Conservation (phyloP, 2,888 invertebrate genomes). For the Pseudococcus viburni region DNA sequence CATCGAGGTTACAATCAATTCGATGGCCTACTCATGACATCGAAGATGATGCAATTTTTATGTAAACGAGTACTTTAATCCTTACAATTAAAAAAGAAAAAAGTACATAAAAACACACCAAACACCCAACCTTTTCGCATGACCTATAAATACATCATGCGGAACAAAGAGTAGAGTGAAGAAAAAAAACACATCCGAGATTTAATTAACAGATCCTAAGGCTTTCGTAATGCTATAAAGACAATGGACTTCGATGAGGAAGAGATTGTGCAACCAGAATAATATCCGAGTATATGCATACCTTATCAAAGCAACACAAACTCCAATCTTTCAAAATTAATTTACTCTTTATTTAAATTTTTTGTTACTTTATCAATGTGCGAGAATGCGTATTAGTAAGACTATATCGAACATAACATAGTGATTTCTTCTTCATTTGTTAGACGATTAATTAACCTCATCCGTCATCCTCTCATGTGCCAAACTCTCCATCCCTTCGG, state of each 20-base stretch:
- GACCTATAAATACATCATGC: slow-evolving; percentile 49
- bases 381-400: background rate
- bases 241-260: slow-evolving; percentile 56
- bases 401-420: background rate
- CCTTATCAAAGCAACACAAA: slow-evolving; percentile 53
- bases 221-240: slow-evolving; percentile 46
- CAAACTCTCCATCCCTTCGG: background rate
- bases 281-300: slow-evolving; percentile 24
- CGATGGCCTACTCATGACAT: slow-evolving; percentile 9
- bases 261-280: slow-evolving; percentile 47
- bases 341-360: slow-evolving; percentile 48
- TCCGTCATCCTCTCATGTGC: background rate
- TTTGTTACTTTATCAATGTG: slow-evolving; percentile 35
- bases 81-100: slow-evolving; percentile 32
- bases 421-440: slow-evolving; percentile 33
- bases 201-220: slow-evolving; percentile 44
- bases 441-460: slow-evolving; percentile 7
- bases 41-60: slow-evolving; percentile 8
- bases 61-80: slow-evolving; percentile 16
- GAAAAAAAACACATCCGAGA: background rate
- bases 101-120: background rate
- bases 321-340: slow-evolving; percentile 47
- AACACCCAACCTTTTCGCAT: slow-evolving; percentile 38
- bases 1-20: slow-evolving; percentile 16
- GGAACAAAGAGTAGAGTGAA: slow-evolving; percentile 33